Evolutionary conservation across 2,113 vertebrate species (phyloP).

Genomic region (Pantherophis guttatus): DNA sequence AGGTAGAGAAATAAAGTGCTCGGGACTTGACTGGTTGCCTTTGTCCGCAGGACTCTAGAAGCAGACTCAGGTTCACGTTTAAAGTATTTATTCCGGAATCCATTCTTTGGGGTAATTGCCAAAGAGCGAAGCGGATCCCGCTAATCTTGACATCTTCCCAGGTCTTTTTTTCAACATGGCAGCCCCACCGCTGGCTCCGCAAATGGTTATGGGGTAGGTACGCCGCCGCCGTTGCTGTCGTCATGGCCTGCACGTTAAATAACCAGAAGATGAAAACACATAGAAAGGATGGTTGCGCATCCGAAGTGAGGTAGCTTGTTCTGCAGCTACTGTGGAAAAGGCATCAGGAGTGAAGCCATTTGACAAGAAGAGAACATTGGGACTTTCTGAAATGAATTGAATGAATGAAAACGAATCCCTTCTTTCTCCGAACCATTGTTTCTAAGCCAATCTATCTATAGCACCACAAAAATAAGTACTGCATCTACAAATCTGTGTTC

Average conservation of each 20-base stretch:
- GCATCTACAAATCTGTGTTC: not conserved
- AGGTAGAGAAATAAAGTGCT: not conserved
- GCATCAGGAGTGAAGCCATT: not conserved
- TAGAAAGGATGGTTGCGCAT: not conserved
- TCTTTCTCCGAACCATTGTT: not conserved
- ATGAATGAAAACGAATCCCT: not conserved
- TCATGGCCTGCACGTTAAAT: not conserved
- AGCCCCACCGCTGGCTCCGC: not conserved
- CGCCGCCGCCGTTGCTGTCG: not conserved
- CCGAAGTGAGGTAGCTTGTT: not conserved
- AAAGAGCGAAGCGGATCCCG: not conserved
- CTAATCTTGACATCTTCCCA: not conserved
- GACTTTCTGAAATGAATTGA: not conserved
- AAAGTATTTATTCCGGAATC: not conserved
- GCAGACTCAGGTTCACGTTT: not conserved
- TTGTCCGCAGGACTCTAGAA: not conserved
- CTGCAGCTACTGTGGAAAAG: not conserved
- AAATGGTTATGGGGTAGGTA: not conserved
- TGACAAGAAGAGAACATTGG: not conserved
- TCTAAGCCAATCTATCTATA: not conserved
- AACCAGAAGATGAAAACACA: not conserved
- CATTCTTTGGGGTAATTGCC: not conserved
- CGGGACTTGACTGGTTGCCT: not conserved
- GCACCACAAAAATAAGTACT: not conserved
- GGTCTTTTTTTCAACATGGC: not conserved